Percentiles rank a stretch among this genome's conserved stretches.
Evolutionary conservation across 2,113 vertebrate species (phyloP).

Genomic region (Pantherophis guttatus): DNA sequence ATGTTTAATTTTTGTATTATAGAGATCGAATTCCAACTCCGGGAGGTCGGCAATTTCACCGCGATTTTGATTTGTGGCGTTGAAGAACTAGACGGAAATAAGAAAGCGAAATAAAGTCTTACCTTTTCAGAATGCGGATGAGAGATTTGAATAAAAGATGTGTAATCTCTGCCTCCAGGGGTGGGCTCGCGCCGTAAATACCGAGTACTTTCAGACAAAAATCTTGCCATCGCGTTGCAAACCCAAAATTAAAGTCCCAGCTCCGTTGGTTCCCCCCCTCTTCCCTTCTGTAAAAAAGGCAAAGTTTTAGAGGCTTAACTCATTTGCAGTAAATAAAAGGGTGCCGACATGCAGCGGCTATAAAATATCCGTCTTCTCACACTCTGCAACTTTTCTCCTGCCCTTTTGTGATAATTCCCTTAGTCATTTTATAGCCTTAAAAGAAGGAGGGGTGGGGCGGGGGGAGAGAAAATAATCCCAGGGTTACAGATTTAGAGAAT

Average conservation of each 20-base stretch:
- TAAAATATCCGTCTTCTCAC: neutral
- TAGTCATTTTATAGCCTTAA: neutral
- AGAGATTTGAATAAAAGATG: neutral
- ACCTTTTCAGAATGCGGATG: neutral
- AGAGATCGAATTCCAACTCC: neutral
- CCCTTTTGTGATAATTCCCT: neutral
- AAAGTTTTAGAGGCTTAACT: neutral
- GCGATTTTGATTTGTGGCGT: neutral
- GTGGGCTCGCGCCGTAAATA: neutral
- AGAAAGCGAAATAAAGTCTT: neutral
- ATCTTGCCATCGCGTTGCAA: neutral
- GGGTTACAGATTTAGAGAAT: neutral
- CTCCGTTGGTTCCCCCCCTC: no score
- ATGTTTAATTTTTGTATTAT: neutral
- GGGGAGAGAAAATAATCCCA: neutral
- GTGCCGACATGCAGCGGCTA: neutral
- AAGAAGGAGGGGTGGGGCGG: neutral
- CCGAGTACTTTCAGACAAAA: neutral
- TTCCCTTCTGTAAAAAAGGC: neutral
- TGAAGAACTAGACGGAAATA: neutral
- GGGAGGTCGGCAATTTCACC: no score
- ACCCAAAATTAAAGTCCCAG: neutral
- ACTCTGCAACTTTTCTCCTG: neutral
- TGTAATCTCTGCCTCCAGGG: neutral
- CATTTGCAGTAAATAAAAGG: neutral